Conservation (phyloP, 2,888 invertebrate genomes). For the Hyppa rectilinea region DNA sequence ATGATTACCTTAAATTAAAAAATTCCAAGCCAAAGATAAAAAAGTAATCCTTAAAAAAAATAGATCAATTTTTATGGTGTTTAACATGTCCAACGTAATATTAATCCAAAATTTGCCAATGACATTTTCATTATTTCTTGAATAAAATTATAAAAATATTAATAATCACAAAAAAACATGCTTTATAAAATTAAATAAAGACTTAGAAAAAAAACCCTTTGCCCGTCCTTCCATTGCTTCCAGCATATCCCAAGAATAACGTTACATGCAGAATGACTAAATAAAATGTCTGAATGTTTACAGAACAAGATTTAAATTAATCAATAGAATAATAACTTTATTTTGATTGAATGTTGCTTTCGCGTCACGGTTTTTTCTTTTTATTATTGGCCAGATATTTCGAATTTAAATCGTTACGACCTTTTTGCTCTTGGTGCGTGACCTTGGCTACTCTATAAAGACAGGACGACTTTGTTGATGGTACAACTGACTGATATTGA, state of each 20-base stretch:
- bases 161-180: background rate
- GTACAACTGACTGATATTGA: constrained; percentile 12
- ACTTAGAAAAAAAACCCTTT: background rate
- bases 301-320: constrained; percentile 80
- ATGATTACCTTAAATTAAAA: background rate
- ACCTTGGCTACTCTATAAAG: constrained; percentile 56
- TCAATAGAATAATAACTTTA: constrained; percentile 78
- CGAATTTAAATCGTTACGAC: constrained; percentile 54
- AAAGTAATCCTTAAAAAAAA: background rate
- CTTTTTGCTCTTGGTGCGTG: constrained; percentile 49
- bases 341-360: constrained; percentile 72
- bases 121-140: too few relatives aligned
- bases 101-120: background rate
- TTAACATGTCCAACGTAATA: background rate
- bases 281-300: constrained; percentile 79
- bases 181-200: background rate
- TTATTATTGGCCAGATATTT: constrained; percentile 56
- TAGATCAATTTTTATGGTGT: background rate
- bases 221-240: background rate
- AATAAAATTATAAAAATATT: background rate
- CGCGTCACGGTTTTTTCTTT: constrained; percentile 60
- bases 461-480: constrained; percentile 25
- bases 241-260: constrained; percentile 51
- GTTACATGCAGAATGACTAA: constrained; percentile 81
- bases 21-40: too few relatives aligned